A percentile compares a stretch with the other conserved stretches of the same genome.
These are phyloP conservation scores for Bucco capensis DNA, from an alignment of 2,113 vertebrate species.

Conservation along the genomic window DNA sequence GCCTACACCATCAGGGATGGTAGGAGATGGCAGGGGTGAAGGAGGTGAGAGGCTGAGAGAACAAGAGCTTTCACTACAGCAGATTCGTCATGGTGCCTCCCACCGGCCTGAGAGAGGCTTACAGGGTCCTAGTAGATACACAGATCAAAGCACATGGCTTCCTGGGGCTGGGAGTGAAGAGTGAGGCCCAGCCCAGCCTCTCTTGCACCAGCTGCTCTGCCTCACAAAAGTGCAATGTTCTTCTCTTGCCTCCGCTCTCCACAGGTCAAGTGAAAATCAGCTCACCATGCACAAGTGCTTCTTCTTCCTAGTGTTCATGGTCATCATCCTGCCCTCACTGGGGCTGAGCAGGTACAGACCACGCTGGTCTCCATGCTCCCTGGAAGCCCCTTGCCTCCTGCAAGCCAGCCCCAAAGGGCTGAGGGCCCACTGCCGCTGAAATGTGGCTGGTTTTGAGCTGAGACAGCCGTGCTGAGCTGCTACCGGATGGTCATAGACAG, in stretches of 20 bases:
- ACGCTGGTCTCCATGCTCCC: not conserved
- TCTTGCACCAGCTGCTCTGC: not conserved
- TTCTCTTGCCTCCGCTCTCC: not conserved
- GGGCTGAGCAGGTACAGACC: constrained; percentile 87
- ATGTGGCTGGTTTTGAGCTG: not conserved
- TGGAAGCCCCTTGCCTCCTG: fast-evolving
- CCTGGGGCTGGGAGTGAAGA: not conserved
- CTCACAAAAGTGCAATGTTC: not conserved
- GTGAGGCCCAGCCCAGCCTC: not conserved
- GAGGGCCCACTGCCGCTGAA: fast-evolving
- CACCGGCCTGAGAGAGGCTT: not conserved
- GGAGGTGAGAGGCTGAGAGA: not conserved
- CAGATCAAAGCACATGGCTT: not conserved
- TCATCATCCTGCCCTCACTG: constrained; percentile 93
- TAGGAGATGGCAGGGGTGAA: not conserved
- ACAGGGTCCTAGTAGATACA: not conserved
- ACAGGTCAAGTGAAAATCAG: constrained; percentile 89
- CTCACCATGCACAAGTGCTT: constrained; percentile 96
- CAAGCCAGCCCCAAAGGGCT: not conserved
- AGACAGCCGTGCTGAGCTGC: not conserved
- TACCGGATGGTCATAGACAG: not conserved
- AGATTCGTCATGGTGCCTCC: not conserved
- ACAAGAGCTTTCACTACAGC: not conserved
- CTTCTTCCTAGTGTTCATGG: constrained; percentile 94
- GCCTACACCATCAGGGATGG: not conserved